Base-by-base conservation (phyloP, 2,888 invertebrate genomes). In the Noctua comes region DNA sequence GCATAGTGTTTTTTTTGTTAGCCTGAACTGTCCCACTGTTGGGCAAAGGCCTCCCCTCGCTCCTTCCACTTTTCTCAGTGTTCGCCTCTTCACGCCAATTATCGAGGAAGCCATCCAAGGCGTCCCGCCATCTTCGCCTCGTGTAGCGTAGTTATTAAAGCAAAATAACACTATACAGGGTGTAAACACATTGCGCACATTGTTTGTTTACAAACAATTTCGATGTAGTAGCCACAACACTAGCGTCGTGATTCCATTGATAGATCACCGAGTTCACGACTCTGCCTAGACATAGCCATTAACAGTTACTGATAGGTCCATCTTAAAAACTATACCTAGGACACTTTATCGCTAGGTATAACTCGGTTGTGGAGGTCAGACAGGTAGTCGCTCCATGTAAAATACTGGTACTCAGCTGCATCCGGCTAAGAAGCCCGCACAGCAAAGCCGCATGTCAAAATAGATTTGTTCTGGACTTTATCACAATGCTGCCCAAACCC, bases 181-280 rank as follows among this genome's bases (percentile, higher is more conserved):
- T 51, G 21, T 51, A 21, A 51, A n/a, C n/a, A n/a, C n/a, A n/a
- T n/a, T n/a, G n/a, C n/a, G n/a, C n/a, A n/a, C n/a, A n/a, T n/a
- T n/a, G n/a, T n/a, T n/a, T n/a, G 24, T 62, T 66, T 13, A 40
- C 27, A 31, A 46, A 57, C 16, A 27, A 46, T 76, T 75, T 84
- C 71, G 69, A 77, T 46, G 27, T 11, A 27, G 0, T 36, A 13
- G 36, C 18, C 64, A 86, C 85, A 83, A 54, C 86, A 80, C 86
- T 81, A 83, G 66, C 70, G 11, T 48, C 80, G 84, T 86, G 86
- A 79, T 76, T 79, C 68, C 76, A 85, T 82, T 85, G 82, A 86
- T 85, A 79, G 78, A 82, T 85, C 81, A 70, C 82, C 36, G 76
- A 79, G 79, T 85, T 85, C 85, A 85, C 79, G 85, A 85, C 66